Conservation (phyloP, 2,113 vertebrate genomes). For the Cyprinus carpio region DNA sequence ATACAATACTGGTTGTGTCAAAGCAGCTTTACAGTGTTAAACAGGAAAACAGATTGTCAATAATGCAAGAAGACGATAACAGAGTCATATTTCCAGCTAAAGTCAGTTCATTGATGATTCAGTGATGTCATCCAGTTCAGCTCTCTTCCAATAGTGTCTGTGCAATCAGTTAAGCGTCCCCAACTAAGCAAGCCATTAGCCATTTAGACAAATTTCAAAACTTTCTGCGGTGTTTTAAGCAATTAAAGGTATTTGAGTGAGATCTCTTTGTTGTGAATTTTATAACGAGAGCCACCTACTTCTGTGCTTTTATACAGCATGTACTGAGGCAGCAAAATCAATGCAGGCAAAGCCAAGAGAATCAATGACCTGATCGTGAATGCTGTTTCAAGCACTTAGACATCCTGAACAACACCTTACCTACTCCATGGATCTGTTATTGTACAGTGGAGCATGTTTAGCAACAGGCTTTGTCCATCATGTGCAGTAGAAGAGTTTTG, state of each 20-base stretch:
- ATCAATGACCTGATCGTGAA: constrained; percentile 11
- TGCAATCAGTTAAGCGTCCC: too few relatives aligned
- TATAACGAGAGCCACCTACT: neutral
- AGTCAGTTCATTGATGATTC: too few relatives aligned
- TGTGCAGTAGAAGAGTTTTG: neutral
- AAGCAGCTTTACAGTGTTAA: too few relatives aligned
- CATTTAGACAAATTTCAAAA: neutral
- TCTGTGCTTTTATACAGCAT: neutral
- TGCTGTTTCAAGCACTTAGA: neutral
- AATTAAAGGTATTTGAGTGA: constrained; percentile 6
- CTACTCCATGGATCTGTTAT: neutral
- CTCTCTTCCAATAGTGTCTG: too few relatives aligned
- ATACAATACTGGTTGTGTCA: too few relatives aligned
- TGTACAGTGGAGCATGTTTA: neutral
- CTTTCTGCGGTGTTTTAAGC: neutral
- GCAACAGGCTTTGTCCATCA: neutral
- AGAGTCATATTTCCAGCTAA: too few relatives aligned
- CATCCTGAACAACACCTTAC: neutral
- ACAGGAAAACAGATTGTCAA: too few relatives aligned
- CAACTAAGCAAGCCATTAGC: too few relatives aligned
- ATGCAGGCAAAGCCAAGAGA: neutral
- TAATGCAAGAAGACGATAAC: too few relatives aligned
- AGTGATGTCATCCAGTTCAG: too few relatives aligned
- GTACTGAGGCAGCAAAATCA: neutral
- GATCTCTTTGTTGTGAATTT: neutral